Conservation (phyloP, 2,888 invertebrate species). For the Rhodophaea formosa region DNA sequence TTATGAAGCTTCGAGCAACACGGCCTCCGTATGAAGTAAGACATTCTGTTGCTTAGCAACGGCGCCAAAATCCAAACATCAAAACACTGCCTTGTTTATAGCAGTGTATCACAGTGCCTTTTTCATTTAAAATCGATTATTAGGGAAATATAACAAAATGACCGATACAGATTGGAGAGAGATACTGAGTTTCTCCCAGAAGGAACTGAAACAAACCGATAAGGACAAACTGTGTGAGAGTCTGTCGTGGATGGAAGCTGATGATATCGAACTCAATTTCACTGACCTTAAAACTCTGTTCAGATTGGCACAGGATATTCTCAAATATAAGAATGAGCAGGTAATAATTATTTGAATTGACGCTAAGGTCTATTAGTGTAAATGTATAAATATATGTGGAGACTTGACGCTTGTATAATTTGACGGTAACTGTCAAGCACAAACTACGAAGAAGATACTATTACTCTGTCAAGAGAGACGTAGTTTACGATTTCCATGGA, state of each 20-base stretch:
- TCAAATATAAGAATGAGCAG: slow-evolving; percentile 86
- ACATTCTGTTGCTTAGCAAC: slow-evolving; percentile 56
- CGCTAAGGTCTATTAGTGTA: too few relatives aligned
- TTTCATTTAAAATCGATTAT: background rate
- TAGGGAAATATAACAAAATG: slow-evolving; percentile 38
- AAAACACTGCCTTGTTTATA: background rate
- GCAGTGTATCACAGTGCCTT: background rate
- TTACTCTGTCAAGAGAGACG: too few relatives aligned
- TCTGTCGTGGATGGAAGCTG: slow-evolving; percentile 82
- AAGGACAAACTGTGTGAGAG: slow-evolving; percentile 84
- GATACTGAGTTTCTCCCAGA: slow-evolving; percentile 77
- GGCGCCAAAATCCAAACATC: background rate
- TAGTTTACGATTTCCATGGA: too few relatives aligned
- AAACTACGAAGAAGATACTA: too few relatives aligned
- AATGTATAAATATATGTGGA: too few relatives aligned
- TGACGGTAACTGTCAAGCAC: too few relatives aligned
- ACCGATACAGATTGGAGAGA: slow-evolving; percentile 82
- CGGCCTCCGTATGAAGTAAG: background rate
- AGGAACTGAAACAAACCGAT: slow-evolving; percentile 79
- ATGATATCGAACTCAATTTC: slow-evolving; percentile 79
- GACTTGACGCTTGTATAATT: too few relatives aligned
- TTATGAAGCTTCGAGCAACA: too few relatives aligned
- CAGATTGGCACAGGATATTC: slow-evolving; percentile 83
- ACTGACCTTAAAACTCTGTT: slow-evolving; percentile 80
- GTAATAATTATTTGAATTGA: slow-evolving; percentile 47